Base-by-base conservation (phyloP, 92 coral and sea anemone species). In the Zoanthus gigantus region DNA sequence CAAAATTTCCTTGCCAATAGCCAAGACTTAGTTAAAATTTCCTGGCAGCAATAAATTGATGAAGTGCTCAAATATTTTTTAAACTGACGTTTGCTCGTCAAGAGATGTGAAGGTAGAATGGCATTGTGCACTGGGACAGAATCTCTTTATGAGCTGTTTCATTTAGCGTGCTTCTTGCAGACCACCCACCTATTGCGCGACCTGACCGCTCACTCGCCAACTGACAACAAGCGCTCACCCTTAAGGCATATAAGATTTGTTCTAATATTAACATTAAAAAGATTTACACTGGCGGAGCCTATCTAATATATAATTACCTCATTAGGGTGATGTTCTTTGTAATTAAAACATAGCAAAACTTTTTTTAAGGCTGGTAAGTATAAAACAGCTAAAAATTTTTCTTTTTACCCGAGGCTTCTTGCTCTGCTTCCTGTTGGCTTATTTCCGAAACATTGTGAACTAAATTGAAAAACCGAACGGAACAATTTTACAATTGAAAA, bases 221-320 rank as follows among this genome's bases (percentile, higher is more conserved):
- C 91, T 82, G 86, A 91, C 83, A 91, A 93, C 98, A 95, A 86
- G 87, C 83, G 88, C 86, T 66, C 60, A 54, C 93, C 94, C 96
- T 84, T 73, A 17, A 89, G 94, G 92, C 76, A 83, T 67, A 87
- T 92, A 68, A 72, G 96, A 91, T 91, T 93, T 93, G 92, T 93
- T 89, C 90, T 61, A 91, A 90, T 94, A 95, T 95, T 95, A 95
- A 91, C 98, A 95, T 95, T 79, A 87, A 95, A 93, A 93, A 93
- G 95, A 88, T 82, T 95, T 92, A 95, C 88, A 89, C 93, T 90
- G 75, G 91, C 61, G 83, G 76, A 88, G 83, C 91, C 89, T 88
- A 95, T 93, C 96, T 91, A 87, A 90, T 37, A 37, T 37, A 37
- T 95, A 95, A 95, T 95, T 93, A 95, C 94, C 98, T 89, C 93